Percentiles rank a stretch among this genome's conserved stretches.
Conservation (phyloP, 2,797 vertebrate genomes). For the Anas flavirostris region DNA sequence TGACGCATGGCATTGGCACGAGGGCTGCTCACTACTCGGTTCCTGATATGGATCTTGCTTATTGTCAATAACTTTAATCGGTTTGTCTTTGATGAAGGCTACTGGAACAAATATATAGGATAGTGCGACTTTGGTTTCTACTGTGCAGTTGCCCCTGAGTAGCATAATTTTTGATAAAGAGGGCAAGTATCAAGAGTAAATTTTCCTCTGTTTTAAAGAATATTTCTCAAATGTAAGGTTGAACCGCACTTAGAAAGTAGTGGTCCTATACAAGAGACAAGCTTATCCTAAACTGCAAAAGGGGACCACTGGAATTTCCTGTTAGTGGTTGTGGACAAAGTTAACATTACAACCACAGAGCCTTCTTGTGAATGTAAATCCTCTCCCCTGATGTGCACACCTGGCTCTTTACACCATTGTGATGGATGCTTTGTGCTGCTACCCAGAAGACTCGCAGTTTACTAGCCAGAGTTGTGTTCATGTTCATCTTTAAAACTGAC, state of each 20-base stretch:
- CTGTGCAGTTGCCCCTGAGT: background rate
- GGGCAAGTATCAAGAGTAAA: background rate
- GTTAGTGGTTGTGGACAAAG: background rate
- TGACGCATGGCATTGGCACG: background rate
- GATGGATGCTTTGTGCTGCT: background rate
- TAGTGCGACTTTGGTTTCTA: background rate
- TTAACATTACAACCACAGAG: background rate
- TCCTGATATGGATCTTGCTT: background rate
- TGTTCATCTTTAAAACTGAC: background rate
- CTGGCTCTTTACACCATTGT: background rate
- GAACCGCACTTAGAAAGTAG: background rate
- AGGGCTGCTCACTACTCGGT: background rate
- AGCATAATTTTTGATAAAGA: background rate
- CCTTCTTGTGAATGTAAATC: background rate
- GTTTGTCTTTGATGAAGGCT: background rate
- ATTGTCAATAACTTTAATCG: background rate
- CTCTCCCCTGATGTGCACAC: background rate
- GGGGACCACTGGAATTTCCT: background rate
- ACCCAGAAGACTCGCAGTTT: background rate
- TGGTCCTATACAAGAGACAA: background rate
- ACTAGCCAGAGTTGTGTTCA: background rate
- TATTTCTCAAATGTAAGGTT: background rate
- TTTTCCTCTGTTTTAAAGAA: background rate
- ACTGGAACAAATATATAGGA: background rate
- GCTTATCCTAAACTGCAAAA: background rate